These are phyloP conservation scores for Pygoscelis antarcticus DNA, from an alignment of 2,113 vertebrate genomes.

Conservation along the genomic window DNA sequence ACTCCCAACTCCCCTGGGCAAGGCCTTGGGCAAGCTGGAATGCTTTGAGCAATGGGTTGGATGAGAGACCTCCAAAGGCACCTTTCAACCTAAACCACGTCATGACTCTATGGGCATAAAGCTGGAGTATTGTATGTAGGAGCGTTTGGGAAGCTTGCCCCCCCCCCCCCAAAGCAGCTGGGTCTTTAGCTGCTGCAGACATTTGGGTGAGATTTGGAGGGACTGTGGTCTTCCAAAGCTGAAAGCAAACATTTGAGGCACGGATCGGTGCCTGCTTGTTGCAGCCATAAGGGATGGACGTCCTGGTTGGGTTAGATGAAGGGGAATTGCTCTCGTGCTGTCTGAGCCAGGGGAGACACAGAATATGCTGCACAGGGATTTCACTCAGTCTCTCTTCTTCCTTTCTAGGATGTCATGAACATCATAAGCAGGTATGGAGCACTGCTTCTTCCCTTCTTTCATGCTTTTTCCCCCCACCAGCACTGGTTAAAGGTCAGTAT, in stretches of 20 bases:
- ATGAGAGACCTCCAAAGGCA: neutral
- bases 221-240: neutral
- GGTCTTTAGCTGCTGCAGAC: too few relatives aligned
- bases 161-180: too few relatives aligned
- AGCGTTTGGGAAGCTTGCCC: neutral
- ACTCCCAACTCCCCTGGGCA: neutral
- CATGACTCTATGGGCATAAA: neutral
- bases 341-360: neutral
- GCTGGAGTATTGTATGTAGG: rapidly evolving
- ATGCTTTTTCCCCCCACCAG: rapidly evolving
- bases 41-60: too few relatives aligned
- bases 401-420: constrained; percentile 24
- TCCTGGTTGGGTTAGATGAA: rapidly evolving
- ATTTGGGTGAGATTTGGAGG: neutral
- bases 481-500: neutral
- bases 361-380: rapidly evolving
- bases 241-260: rapidly evolving
- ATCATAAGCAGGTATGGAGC: constrained; percentile 15
- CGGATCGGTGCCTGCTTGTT: rapidly evolving
- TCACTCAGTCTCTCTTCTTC: neutral
- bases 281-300: rapidly evolving
- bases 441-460: neutral
- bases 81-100: neutral
- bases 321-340: rapidly evolving
- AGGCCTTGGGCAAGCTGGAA: neutral